phyloP scores from a whole-genome alignment of 2,888 invertebrate genomes.

The Acleris laterana region DNA sequence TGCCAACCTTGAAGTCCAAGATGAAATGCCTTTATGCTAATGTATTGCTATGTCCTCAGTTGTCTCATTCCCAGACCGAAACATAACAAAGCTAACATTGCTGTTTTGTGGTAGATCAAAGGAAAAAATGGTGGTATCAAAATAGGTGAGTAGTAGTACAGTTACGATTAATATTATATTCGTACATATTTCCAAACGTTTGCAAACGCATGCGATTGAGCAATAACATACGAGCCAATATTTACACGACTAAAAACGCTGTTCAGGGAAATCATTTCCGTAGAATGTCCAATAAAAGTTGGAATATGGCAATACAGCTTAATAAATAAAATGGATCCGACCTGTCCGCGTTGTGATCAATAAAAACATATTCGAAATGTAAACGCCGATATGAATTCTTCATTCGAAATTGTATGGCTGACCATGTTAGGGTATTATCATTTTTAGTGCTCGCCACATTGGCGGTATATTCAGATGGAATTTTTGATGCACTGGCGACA shows the following conservation, averaged over 20 bases:
- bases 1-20: too few relatives aligned
- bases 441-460: slow-evolving; percentile 84
- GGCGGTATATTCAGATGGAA: slow-evolving; percentile 82
- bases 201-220: neutral
- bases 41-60: too few relatives aligned
- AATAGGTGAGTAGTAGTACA: too few relatives aligned
- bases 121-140: too few relatives aligned
- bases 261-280: slow-evolving; percentile 46
- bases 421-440: slow-evolving; percentile 83
- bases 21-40: too few relatives aligned
- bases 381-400: slow-evolving; percentile 81
- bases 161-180: too few relatives aligned
- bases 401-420: slow-evolving; percentile 81
- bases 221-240: neutral
- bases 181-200: too few relatives aligned
- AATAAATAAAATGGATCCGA: slow-evolving; percentile 75
- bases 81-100: too few relatives aligned
- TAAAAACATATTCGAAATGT: slow-evolving; percentile 79
- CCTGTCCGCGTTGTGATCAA: slow-evolving; percentile 71
- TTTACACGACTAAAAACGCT: slow-evolving; percentile 13
- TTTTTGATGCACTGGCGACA: slow-evolving; percentile 85
- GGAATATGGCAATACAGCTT: slow-evolving; percentile 50
- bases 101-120: too few relatives aligned
- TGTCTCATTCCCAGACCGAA: too few relatives aligned
- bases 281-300: slow-evolving; percentile 52